Base-by-base conservation (phyloP, 2,113 vertebrate genomes). In the Phyllostomus discolor region DNA sequence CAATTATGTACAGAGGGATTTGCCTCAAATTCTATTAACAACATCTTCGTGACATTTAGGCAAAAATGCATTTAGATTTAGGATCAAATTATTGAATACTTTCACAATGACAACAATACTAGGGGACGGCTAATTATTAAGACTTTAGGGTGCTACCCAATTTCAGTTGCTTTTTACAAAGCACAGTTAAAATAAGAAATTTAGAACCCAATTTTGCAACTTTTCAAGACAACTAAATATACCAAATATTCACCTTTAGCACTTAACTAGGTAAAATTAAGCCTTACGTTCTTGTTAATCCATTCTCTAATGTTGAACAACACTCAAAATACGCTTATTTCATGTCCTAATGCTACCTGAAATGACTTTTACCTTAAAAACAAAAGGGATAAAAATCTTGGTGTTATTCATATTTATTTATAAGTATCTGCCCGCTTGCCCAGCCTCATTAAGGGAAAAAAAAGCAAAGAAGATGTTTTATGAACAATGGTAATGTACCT, bases 301-400 rank as follows among this genome's bases (percentile, higher is more conserved):
- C 35, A 48, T 4, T 9, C n/a, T 72, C 12, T 78, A 41, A 43
- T 66, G 46, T 5, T 78, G 78, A 59, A 48, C 43, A 81, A 41
- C 12, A 20, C 14, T n/a, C 35, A 17, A 48, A 54, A 91, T 80
- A 22, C 35, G 92, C 82, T 75, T 86, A 89, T 33, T 88, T 95
- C 43, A 41, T 31, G 46, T n/a, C 76, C 81, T 66, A 54, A 69
- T 94, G 70, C 83, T 92, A 85, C 72, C 88, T 95, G 59, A 22
- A 83, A 94, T 76, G 85, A 35, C 54, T 84, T 9, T 89, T 92
- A 76, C 64, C 62, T 81, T 79, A 75, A 95, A 10, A 87, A 93
- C 31, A 95, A 95, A 94, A 86, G 9, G 38, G 80, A 62, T 54
- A 57, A 43, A 93, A 59, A 33, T 80, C 64, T 57, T 4, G 3